phyloP scores from a whole-genome alignment of 2,797 vertebrate genomes.

The Pangasius krempfi region DNA sequence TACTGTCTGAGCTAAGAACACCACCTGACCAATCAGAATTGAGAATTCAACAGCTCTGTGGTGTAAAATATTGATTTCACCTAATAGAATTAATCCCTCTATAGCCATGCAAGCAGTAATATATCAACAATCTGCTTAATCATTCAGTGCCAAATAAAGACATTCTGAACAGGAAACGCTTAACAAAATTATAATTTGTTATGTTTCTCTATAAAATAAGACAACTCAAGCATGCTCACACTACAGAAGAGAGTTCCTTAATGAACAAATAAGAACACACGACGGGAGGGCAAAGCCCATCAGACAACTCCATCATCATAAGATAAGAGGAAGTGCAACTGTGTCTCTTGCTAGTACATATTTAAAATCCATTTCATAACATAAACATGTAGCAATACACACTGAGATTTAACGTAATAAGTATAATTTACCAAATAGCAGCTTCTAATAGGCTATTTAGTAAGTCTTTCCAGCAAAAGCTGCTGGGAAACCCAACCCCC shows the following conservation, averaged over 20 bases:
- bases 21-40: neutral
- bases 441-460: neutral
- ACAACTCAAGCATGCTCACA: neutral
- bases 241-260: neutral
- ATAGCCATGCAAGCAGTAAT: neutral
- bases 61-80: neutral
- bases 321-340: neutral
- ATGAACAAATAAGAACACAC: neutral
- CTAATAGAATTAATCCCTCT: neutral
- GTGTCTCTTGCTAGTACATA: neutral
- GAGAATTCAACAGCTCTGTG: neutral
- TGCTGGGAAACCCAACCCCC: neutral
- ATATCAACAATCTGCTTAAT: neutral
- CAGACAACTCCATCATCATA: neutral
- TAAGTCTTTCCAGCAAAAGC: too few species aligned
- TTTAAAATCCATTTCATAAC: neutral
- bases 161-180: neutral
- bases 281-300: neutral
- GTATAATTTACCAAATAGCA: neutral
- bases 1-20: neutral
- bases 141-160: neutral
- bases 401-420: neutral
- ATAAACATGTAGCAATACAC: neutral
- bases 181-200: neutral
- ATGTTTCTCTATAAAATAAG: neutral